phyloP scores from a whole-genome alignment of 2,113 vertebrate genomes.

The Grallaria varia region DNA sequence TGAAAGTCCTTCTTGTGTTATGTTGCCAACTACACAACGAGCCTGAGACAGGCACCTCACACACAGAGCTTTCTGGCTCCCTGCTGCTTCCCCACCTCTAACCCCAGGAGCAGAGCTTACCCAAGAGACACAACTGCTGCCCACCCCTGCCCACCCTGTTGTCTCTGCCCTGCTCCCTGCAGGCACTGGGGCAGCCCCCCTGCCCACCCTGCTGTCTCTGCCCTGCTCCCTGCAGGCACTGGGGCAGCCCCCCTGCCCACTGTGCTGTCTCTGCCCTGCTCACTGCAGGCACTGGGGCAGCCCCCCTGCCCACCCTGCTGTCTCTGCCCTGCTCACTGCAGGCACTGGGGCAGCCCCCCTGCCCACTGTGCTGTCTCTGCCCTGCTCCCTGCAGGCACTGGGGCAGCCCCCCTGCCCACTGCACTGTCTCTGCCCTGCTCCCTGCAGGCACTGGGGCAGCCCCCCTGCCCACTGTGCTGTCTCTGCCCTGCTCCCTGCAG shows the following conservation, averaged over 20 bases:
- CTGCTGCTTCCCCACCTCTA: background rate
- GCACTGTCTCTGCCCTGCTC: background rate
- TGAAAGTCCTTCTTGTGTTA: background rate
- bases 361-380: too few relatives aligned
- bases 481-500: too few relatives aligned
- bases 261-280: too few relatives aligned
- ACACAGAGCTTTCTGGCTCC: background rate
- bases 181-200: background rate
- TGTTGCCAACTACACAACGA: background rate
- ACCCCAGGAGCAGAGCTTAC: background rate
- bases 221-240: too few relatives aligned
- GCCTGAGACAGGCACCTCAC: background rate
- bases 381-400: too few relatives aligned
- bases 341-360: background rate
- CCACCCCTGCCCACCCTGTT: background rate
- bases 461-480: too few relatives aligned
- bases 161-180: background rate
- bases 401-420: background rate
- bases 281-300: too few relatives aligned
- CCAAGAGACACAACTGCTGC: background rate
- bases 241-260: too few relatives aligned
- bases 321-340: background rate
- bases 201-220: too few relatives aligned
- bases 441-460: background rate
- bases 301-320: background rate